phyloP scores from a whole-genome alignment of 2,797 vertebrate species.

The Champsocephalus esox region DNA sequence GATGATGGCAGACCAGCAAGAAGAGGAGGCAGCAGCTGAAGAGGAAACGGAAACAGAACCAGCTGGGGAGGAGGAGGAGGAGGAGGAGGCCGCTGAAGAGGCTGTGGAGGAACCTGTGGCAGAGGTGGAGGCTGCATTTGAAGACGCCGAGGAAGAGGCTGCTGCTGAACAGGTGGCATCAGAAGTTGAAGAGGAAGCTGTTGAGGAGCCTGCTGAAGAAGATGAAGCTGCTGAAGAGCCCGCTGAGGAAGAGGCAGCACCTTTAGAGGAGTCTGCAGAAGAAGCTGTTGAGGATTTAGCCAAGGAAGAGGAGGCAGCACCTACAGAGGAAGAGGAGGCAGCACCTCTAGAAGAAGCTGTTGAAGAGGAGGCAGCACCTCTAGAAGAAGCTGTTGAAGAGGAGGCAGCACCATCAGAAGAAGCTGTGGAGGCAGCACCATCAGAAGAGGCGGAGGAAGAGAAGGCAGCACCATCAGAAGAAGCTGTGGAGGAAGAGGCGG shows the following conservation, averaged over 20 bases:
- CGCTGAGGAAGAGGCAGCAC: slow-evolving; percentile 27
- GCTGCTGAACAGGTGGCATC: background rate
- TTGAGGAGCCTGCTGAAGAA: slow-evolving; percentile 1
- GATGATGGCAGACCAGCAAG: slow-evolving; percentile 6
- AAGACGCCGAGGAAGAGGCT: slow-evolving; percentile 20
- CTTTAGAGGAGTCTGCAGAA: background rate
- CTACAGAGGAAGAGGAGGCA: slow-evolving; percentile 25
- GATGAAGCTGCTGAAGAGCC: slow-evolving; percentile 23
- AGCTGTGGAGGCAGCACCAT: background rate
- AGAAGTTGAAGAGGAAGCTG: background rate
- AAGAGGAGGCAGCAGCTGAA: slow-evolving; percentile 8
- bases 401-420: too few species aligned
- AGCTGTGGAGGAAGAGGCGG: background rate
- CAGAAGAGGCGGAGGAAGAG: slow-evolving; percentile 15
- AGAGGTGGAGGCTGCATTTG: slow-evolving; percentile 12
- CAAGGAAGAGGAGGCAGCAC: slow-evolving; percentile 4
- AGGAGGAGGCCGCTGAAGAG: slow-evolving; percentile 1
- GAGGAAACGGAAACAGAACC: slow-evolving; percentile 8
- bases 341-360: background rate
- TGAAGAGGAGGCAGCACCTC: background rate
- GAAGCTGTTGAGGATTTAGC: slow-evolving; percentile 19
- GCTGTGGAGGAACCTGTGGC: background rate
- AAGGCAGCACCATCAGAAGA: background rate
- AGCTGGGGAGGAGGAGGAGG: slow-evolving; percentile 14
- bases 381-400: slow-evolving; percentile 7